Base-by-base conservation (phyloP, 2,888 invertebrate genomes). In the Caenorhabditis panamensis region DNA sequence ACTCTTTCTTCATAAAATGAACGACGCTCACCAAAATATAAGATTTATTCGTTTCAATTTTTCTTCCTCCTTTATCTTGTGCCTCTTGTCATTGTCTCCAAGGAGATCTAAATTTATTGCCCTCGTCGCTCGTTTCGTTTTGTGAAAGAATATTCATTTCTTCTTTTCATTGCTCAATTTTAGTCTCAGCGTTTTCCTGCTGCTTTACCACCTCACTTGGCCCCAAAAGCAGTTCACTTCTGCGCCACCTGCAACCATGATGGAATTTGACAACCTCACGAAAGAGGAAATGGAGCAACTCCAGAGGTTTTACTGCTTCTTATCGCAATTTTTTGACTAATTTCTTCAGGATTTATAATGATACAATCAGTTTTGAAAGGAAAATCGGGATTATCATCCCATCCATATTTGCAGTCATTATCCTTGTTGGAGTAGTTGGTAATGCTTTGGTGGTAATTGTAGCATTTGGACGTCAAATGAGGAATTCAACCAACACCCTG, bases 401-500 rank as follows among this genome's bases (percentile, higher is more conserved):
- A 5, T 68, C 86, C 8, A 87, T 96, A 89, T 96, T 96, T 91
- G 95, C 95, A 4, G 93, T 95, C 83, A 95, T 96, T 82, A 95
- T 95, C 64, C 93, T 95, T 36, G 94, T 96, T 44, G 96, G 96
- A n/a, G 92, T 96, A 9, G 93, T 96, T 66, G 96, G 96, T 78
- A 96, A 96, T 92, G 94, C 94, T 0, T 92, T 96, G 79, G 96
- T 96, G 24, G 95, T 96, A 67, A 96, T 96, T 13, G 95, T 96
- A 0, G 94, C 95, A 16, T 94, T 95, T 53, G 95, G 96, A 92
- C 94, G 95, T 87, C 95, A 95, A 90, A 96, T 96, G 96, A 93
- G 96, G 88, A 96, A 95, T 41, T 96, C 96, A 6, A 96, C 96
- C 59, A 96, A 96, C 91, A 93, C 96, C 53, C 93, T 96, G 31